These are phyloP conservation scores for Hyalella azteca DNA, from an alignment of 2,888 invertebrate species.

Conservation along the genomic window DNA sequence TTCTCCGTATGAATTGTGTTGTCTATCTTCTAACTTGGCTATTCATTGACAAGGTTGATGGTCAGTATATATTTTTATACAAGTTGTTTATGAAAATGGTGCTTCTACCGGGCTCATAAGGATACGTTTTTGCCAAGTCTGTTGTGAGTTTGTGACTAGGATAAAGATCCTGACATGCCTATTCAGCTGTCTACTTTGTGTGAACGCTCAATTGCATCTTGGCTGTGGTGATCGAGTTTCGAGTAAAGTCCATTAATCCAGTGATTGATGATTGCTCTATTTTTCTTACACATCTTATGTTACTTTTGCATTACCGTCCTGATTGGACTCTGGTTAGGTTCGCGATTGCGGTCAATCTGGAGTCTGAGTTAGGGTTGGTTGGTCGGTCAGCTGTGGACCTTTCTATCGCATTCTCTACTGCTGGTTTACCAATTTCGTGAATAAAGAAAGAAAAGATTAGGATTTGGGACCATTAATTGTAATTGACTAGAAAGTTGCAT, in stretches of 20 bases:
- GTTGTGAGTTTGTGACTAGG: too few relatives aligned
- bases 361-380: too few relatives aligned
- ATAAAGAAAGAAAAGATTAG: too few relatives aligned
- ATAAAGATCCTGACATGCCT: slow-evolving; percentile 28
- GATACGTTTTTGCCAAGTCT: not conserved
- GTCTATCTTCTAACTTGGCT: not conserved
- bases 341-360: too few relatives aligned
- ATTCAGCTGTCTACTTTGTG: slow-evolving; percentile 15
- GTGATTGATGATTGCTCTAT: slow-evolving; percentile 2
- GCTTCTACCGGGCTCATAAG: not conserved
- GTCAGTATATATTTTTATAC: not conserved
- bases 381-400: too few relatives aligned
- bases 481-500: too few relatives aligned
- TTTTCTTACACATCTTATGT: not conserved
- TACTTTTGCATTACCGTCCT: not conserved
- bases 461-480: too few relatives aligned
- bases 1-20: not conserved
- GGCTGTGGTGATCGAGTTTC: not conserved
- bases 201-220: not conserved
- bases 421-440: too few relatives aligned
- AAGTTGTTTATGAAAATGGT: not conserved
- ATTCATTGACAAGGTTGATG: not conserved
- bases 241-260: slow-evolving; percentile 24
- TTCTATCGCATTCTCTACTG: too few relatives aligned
- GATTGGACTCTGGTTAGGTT: not conserved